A percentile compares a stretch with the other conserved stretches of the same genome.
Evolutionary conservation across 2,797 vertebrate species (phyloP).

Genomic region (Eurystomus glaucurus): DNA sequence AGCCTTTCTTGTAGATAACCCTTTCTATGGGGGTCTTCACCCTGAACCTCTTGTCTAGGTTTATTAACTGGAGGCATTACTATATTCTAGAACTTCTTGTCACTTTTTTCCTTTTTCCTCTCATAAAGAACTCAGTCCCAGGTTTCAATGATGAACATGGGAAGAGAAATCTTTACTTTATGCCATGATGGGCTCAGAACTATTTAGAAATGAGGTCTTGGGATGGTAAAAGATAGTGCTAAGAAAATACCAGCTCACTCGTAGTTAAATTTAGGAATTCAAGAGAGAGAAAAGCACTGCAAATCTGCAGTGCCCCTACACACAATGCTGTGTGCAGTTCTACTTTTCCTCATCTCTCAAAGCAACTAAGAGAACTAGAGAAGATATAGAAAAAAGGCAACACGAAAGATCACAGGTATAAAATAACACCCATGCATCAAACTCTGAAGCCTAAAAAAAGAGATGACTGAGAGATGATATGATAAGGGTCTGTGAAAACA

Average conservation of each 20-base stretch:
- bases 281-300: neutral
- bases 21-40: neutral
- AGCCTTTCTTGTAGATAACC: neutral
- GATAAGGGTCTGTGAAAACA: neutral
- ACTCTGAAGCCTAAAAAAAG: neutral
- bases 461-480: fast-evolving
- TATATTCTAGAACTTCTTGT: neutral
- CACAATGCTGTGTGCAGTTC: neutral
- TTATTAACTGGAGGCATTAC: slow-evolving; percentile 4
- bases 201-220: slow-evolving; percentile 13
- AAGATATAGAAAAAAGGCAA: neutral
- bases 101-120: neutral
- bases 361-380: neutral
- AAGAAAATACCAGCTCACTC: neutral
- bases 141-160: neutral
- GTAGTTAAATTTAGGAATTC: neutral
- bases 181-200: neutral
- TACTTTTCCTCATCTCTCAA: neutral
- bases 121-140: neutral
- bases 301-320: neutral
- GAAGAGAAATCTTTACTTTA: neutral
- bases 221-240: neutral
- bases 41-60: neutral
- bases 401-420: neutral
- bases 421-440: neutral